phyloP scores from a whole-genome alignment of 2,113 vertebrate species.

The Miniopterus natalensis region DNA sequence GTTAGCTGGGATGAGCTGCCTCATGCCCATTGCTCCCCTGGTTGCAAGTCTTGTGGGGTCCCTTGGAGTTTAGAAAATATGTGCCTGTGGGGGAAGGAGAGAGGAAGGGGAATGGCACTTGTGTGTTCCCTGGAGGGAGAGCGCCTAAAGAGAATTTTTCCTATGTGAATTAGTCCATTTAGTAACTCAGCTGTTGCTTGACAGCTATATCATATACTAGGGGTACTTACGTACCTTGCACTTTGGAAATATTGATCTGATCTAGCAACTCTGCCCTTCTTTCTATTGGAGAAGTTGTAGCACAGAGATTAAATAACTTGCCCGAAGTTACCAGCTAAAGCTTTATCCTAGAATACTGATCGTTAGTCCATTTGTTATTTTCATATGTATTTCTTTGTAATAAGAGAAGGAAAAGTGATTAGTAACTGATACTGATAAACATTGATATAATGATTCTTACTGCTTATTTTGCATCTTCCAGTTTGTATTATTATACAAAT shows the following conservation, averaged over 20 bases:
- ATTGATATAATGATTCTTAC: slow-evolving; percentile 1
- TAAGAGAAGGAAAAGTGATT: slow-evolving; percentile 31
- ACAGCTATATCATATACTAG: background rate
- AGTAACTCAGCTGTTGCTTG: background rate
- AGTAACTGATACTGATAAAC: background rate
- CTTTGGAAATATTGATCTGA: background rate
- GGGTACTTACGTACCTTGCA: background rate
- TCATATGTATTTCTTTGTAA: background rate
- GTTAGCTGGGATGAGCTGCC: too few species aligned
- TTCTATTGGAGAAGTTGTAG: slow-evolving; percentile 27
- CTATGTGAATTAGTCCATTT: background rate
- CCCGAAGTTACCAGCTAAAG: background rate
- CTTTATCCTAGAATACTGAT: slow-evolving; percentile 6
- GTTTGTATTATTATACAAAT: background rate
- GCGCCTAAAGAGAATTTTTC: background rate
- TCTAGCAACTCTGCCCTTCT: background rate
- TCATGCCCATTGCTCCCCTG: too few species aligned
- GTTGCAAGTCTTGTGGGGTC: too few species aligned
- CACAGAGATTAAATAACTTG: background rate
- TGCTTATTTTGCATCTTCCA: background rate
- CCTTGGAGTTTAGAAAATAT: too few species aligned
- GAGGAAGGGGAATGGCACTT: too few species aligned
- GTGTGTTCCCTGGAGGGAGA: too few species aligned
- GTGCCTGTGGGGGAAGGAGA: too few species aligned
- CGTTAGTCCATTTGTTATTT: slow-evolving; percentile 38